Conservation (phyloP, 2,113 vertebrate species). For the Propithecus coquereli region DNA sequence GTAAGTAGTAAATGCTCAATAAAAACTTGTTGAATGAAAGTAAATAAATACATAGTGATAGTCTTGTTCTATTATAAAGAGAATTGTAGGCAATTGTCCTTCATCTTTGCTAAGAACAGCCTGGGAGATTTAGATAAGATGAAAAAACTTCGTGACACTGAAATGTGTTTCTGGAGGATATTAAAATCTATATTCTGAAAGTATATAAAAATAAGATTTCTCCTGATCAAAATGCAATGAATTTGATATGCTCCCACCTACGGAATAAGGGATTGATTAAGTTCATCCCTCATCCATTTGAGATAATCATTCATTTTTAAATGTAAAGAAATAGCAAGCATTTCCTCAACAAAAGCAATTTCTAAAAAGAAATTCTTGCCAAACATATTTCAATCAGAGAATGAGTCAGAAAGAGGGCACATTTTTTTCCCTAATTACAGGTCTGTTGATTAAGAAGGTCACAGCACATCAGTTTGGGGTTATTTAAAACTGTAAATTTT, state of each 20-base stretch:
- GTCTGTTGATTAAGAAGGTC: slow-evolving; percentile 21
- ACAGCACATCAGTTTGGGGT: not conserved
- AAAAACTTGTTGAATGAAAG: slow-evolving; percentile 6
- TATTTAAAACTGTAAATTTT: not conserved
- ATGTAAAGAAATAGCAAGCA: not conserved
- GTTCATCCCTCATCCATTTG: not conserved
- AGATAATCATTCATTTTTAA: slow-evolving; percentile 19
- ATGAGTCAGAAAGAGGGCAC: not conserved
- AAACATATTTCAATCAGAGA: not conserved
- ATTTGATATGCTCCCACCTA: slow-evolving; percentile 3
- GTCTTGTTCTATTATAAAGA: not conserved
- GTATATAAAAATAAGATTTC: slow-evolving; percentile 41
- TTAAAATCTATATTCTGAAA: slow-evolving; percentile 49
- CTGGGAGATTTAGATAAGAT: slow-evolving; percentile 1
- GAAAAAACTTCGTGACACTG: not conserved
- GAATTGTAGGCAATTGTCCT: not conserved
- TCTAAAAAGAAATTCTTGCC: slow-evolving; percentile 39
- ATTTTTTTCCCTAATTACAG: not conserved
- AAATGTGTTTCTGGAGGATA: slow-evolving; percentile 33
- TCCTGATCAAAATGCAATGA: slow-evolving; percentile 41
- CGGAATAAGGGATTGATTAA: slow-evolving; percentile 16
- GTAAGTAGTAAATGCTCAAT: not conserved
- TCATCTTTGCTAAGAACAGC: not conserved
- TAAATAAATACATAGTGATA: not conserved
- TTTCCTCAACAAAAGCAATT: slow-evolving; percentile 46